Conservation (phyloP, 30 jellyfish, hydroid and myxozoan genomes). For the Aurelia sp. region DNA sequence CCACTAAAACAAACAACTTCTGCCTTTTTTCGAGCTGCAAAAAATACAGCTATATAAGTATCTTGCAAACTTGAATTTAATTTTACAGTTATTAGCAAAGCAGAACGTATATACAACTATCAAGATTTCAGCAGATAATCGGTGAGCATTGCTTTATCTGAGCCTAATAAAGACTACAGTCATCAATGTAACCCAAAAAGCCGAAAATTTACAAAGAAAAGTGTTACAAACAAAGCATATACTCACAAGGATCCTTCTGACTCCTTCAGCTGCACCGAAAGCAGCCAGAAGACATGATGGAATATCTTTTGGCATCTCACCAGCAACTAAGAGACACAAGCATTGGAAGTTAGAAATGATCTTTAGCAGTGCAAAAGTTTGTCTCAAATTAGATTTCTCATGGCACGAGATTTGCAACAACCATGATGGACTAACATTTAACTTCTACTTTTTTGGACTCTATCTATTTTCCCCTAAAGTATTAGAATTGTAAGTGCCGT, state of each 20-base stretch:
- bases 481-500: too few species aligned
- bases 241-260: slow-evolving; percentile 79
- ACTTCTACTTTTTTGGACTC: too few species aligned
- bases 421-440: too few species aligned
- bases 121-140: background rate
- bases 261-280: slow-evolving; percentile 82
- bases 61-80: background rate
- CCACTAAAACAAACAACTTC: slow-evolving; percentile 65
- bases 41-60: background rate
- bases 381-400: too few species aligned
- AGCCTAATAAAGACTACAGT: too few species aligned
- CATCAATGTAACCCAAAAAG: background rate
- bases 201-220: background rate
- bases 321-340: slow-evolving; percentile 13
- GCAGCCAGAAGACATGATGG: slow-evolving; percentile 87
- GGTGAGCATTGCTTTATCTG: background rate
- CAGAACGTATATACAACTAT: too few species aligned
- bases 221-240: slow-evolving; percentile 5
- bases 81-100: too few species aligned
- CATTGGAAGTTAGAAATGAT: too few species aligned
- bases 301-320: slow-evolving; percentile 54
- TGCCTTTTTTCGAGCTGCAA: slow-evolving; percentile 90
- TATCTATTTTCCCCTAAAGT: too few species aligned
- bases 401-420: too few species aligned
- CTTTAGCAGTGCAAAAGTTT: too few species aligned